Percentiles rank a stretch among this genome's conserved stretches.
These are phyloP conservation scores for Todiramphus saurophagus DNA, from an alignment of 2,113 vertebrate species.

Conservation along the genomic window DNA sequence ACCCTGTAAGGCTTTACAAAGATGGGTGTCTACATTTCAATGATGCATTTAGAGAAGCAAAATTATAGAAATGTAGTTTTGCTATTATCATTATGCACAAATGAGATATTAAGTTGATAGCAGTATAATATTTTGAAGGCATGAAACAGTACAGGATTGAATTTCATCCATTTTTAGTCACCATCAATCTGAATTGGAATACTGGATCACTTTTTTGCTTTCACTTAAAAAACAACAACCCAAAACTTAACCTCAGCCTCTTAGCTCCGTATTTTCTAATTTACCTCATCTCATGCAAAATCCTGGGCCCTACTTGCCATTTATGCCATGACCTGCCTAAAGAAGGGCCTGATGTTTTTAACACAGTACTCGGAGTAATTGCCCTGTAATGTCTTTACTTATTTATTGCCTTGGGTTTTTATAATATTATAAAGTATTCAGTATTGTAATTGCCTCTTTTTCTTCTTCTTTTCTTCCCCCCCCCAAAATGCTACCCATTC, in stretches of 20 bases:
- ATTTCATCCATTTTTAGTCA: not conserved
- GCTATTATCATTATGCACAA: not conserved
- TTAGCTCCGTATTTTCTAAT: not conserved
- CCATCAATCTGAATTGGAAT: not conserved
- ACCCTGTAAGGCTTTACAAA: not conserved
- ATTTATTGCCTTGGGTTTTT: not conserved
- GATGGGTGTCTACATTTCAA: not conserved
- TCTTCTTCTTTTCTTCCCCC: not conserved
- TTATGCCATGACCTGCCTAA: not conserved
- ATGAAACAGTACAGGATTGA: not conserved
- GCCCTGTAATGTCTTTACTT: not conserved
- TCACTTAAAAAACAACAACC: not conserved
- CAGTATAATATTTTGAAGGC: not conserved
- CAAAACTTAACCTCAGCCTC: not conserved
- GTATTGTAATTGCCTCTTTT: not conserved
- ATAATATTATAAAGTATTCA: not conserved
- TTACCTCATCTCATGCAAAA: not conserved
- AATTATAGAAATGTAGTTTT: not conserved
- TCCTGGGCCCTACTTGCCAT: not conserved
- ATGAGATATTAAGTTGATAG: not conserved
- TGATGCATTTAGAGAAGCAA: not conserved
- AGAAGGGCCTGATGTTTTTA: not conserved
- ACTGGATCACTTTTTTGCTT: not conserved
- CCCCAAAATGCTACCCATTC: no score
- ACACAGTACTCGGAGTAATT: not conserved